phyloP scores from a whole-genome alignment of 1,140 invertebrate species.

The Venturia canescens region DNA sequence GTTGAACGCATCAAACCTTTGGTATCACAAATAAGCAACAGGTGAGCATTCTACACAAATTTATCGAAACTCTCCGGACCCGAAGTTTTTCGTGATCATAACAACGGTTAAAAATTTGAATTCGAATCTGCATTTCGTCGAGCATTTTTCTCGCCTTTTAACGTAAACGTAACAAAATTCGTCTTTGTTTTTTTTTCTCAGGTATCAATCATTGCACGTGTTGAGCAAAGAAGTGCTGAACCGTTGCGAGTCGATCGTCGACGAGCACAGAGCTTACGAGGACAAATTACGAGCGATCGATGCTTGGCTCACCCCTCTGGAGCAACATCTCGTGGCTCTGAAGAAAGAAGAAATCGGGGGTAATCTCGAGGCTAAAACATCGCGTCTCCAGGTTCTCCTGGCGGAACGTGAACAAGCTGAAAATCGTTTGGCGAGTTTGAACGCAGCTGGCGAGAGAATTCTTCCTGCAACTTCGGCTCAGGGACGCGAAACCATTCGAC shows the following conservation, averaged over 20 bases:
- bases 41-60: conserved; percentile 73
- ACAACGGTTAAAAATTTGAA: too few species aligned
- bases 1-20: conserved; percentile 92
- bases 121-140: too few species aligned
- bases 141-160: too few species aligned
- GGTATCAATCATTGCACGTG: conserved; percentile 89
- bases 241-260: conserved; percentile 90
- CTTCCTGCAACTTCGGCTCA: conserved; percentile 93
- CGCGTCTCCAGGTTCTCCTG: conserved; percentile 85
- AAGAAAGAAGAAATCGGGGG: conserved; percentile 74
- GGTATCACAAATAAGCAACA: conserved; percentile 92
- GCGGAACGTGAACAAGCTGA: conserved; percentile 90
- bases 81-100: neutral
- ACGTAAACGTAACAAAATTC: neutral
- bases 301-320: conserved; percentile 86
- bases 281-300: conserved; percentile 87
- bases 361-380: conserved; percentile 79
- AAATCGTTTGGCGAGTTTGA: conserved; percentile 84
- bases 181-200: conserved; percentile 52
- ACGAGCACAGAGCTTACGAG: conserved; percentile 90
- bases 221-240: conserved; percentile 92
- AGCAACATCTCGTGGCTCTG: conserved; percentile 83
- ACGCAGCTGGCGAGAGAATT: conserved; percentile 89
- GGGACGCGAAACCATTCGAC: conserved; percentile 91
- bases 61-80: too few species aligned